Evolutionary conservation across 2,797 vertebrate genomes (phyloP), one percentile per base, ranked within the genome.

Genomic region (Microctenopoma steveboyesi): DNA sequence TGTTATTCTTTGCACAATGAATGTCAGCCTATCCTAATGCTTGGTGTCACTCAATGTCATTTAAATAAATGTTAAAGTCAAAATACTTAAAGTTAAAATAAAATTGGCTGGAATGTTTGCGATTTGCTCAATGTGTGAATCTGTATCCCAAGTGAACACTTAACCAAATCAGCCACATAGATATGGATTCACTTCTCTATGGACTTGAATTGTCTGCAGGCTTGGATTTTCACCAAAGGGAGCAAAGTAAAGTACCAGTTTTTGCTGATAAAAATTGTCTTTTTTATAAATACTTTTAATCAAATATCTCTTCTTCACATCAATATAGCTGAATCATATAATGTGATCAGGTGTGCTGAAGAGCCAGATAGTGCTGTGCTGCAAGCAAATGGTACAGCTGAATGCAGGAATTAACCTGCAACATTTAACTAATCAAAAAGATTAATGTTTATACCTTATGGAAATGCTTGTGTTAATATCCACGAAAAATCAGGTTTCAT

Each of bases 81-180:
- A 2, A 22, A 22, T 22, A 22, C 22, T 22, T 22, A 22, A 22
- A 22, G 22, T 22, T 22, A 22, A 22, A 22, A 22, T 22, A 46
- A 58, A 62, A 12, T 25, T 28, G 69, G 53, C 45, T 86, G 90
- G 91, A 93, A 91, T 90, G 22, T 22, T 22, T 22, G 22, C 22
- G 43, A 39, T 71, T 60, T 54, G 10, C 43, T 42, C 62, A 50
- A 58, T 75, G 37, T 71, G 56, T 39, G 22, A 45, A 4, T 59
- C 5, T 63, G 15, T 15, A 51, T 47, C 8, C 25, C 18, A n/a
- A 43, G 16, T 43, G 10, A 52, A 48, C 27, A 53, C 25, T 48
- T 5, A 45, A 13, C 3, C 14, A 22, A 1, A 54, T 43, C 50
- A 63, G 39, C 28, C 59, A 40, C 30, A 71, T 43, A 63, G 61